phyloP scores from a whole-genome alignment of 92 coral and sea anemone species.

The Anthopleura xanthogrammica region DNA sequence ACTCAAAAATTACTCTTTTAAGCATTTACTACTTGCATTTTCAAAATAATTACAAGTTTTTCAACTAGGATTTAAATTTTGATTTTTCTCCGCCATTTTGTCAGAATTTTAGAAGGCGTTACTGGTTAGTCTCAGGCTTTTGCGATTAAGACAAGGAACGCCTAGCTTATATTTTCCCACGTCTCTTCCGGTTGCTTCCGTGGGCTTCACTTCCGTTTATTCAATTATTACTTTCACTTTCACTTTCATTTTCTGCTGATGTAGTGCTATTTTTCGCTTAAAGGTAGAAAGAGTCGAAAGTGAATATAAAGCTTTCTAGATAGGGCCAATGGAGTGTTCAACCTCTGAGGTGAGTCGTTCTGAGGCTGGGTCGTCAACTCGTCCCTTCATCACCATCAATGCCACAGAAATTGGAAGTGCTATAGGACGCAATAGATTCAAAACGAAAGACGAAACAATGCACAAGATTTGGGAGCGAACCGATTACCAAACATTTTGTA shows the following conservation, averaged over 20 bases:
- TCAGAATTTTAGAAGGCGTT: neutral
- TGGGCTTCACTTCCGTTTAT: too few species aligned
- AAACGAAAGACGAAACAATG: conserved; percentile 59
- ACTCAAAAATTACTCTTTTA: neutral
- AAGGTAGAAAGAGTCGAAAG: neutral
- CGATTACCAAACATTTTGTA: conserved; percentile 67
- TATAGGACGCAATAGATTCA: conserved; percentile 64
- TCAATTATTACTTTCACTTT: neutral
- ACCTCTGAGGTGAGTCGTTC: neutral
- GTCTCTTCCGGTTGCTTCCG: neutral
- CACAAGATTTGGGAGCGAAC: conserved; percentile 71
- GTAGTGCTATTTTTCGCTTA: neutral
- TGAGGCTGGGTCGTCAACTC: neutral
- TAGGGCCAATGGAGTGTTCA: neutral
- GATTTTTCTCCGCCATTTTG: conserved; percentile 1
- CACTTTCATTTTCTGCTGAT: neutral
- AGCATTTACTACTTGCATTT: neutral
- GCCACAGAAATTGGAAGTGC: conserved; percentile 94
- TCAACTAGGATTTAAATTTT: neutral
- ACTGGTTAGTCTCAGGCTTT: conserved; percentile 19
- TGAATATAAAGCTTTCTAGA: neutral
- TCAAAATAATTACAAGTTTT: neutral
- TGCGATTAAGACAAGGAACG: conserved; percentile 3
- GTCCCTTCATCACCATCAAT: conserved; percentile 21
- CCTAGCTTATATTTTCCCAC: conserved; percentile 10